Evolutionary conservation across 2,888 invertebrate genomes (phyloP).

Genomic region (Dichetophora obliterata): DNA sequence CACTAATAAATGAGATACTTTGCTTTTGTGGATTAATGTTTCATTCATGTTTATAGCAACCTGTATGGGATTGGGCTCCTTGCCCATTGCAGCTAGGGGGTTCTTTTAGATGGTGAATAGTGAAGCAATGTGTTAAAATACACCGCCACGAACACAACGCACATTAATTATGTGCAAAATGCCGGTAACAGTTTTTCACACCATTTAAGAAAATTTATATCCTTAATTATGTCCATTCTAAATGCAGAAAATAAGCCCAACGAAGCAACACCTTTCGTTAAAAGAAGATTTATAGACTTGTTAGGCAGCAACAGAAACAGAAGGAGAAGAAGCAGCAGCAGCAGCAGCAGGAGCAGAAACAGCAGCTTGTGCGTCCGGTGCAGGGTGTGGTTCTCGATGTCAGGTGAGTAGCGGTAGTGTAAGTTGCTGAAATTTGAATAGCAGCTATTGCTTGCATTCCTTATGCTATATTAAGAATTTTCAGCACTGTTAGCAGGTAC

Average conservation of each 20-base stretch:
- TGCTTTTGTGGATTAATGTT: slow-evolving; percentile 39
- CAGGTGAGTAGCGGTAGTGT: too few relatives aligned
- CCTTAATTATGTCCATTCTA: slow-evolving; percentile 41
- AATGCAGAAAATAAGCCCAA: not conserved
- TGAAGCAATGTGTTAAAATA: not conserved
- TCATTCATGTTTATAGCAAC: slow-evolving; percentile 33
- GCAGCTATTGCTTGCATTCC: too few relatives aligned
- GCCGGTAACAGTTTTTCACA: slow-evolving; percentile 42
- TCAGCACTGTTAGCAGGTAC: too few relatives aligned
- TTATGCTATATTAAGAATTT: too few relatives aligned
- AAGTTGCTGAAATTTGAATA: too few relatives aligned
- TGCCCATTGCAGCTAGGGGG: not conserved
- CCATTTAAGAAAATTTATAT: slow-evolving; percentile 43
- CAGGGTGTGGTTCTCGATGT: not conserved
- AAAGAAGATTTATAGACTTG: slow-evolving; percentile 19
- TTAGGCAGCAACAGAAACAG: not conserved
- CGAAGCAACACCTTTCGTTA: not conserved
- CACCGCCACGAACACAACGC: not conserved
- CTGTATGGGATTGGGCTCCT: not conserved
- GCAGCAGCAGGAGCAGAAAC: not conserved
- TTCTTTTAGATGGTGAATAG: not conserved
- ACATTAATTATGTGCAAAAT: slow-evolving; percentile 44
- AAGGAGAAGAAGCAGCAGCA: not conserved
- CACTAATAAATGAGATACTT: slow-evolving; percentile 41
- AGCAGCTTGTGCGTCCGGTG: not conserved